Conservation (phyloP, 1,140 invertebrate species). For the Diorhabda sublineata region DNA sequence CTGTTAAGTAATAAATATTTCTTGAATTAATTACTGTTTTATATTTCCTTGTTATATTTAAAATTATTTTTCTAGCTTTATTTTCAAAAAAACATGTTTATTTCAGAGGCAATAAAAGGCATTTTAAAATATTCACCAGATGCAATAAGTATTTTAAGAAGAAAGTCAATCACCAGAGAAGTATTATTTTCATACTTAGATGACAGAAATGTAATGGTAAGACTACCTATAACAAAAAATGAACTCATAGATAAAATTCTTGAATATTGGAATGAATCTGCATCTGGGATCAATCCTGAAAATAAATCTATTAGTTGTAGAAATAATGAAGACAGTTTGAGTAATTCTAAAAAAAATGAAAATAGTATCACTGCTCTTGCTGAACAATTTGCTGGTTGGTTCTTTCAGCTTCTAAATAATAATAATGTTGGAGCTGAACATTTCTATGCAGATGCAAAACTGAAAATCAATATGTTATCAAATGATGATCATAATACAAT, state of each 20-base stretch:
- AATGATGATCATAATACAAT: constrained; percentile 37
- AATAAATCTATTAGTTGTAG: constrained; percentile 7
- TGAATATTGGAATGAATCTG: constrained; percentile 44
- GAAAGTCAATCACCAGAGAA: constrained; percentile 49
- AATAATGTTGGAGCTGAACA: constrained; percentile 51
- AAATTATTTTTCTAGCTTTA: constrained; percentile 8
- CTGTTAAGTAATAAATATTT: too few relatives aligned
- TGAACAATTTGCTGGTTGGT: constrained; percentile 58
- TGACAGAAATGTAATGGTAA: constrained; percentile 41
- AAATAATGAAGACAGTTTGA: not conserved
- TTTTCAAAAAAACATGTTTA: not conserved
- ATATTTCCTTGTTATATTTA: too few relatives aligned
- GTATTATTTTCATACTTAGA: constrained; percentile 51
- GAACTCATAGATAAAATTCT: constrained; percentile 47
- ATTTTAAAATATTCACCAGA: constrained; percentile 47
- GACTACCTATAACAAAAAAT: constrained; percentile 48
- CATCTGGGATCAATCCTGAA: constrained; percentile 8
- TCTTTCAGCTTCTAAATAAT: constrained; percentile 55
- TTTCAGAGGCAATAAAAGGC: constrained; percentile 50
- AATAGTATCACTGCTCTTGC: constrained; percentile 48
- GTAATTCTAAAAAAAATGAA: constrained; percentile 7
- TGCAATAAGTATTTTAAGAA: constrained; percentile 44
- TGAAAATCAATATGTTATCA: constrained; percentile 32
- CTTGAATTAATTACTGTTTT: too few relatives aligned
- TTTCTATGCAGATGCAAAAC: constrained; percentile 54